phyloP scores from a whole-genome alignment of 2,113 vertebrate species.

The Oreochromis niloticus region DNA sequence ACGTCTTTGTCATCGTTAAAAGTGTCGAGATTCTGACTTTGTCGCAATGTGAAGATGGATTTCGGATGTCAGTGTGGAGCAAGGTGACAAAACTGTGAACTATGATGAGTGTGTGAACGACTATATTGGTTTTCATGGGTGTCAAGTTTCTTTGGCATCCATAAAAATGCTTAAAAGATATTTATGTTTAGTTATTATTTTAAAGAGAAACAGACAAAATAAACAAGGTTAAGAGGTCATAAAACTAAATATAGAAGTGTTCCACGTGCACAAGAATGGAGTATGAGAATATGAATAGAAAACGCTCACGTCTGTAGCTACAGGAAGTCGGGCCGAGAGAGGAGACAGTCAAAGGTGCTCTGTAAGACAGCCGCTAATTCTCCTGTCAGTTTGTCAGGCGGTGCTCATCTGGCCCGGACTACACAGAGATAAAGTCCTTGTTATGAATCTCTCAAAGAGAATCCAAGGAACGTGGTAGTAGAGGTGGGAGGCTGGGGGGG shows the following conservation, averaged over 20 bases:
- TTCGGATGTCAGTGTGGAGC: background rate
- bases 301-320: conserved; percentile 11
- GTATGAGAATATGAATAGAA: conserved; percentile 4
- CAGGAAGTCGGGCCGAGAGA: conserved; percentile 32
- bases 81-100: background rate
- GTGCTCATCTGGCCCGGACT: conserved; percentile 68
- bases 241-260: background rate
- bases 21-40: background rate
- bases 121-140: background rate
- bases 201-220: background rate
- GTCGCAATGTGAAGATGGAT: background rate
- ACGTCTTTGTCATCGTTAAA: conserved; percentile 27
- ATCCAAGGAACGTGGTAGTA: conserved; percentile 49
- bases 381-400: conserved; percentile 69
- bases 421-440: conserved; percentile 71
- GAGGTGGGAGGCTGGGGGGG: background rate
- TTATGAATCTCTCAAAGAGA: conserved; percentile 69
- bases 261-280: background rate
- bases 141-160: background rate
- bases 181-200: background rate
- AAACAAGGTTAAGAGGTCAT: background rate
- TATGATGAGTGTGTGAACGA: background rate
- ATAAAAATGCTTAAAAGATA: accelerated
- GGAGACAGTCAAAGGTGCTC: conserved; percentile 52
- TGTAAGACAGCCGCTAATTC: conserved; percentile 62